Evolutionary conservation across 2,797 vertebrate species (phyloP), one percentile per base, ranked within the genome.

Genomic region (Lagodon rhomboides): DNA sequence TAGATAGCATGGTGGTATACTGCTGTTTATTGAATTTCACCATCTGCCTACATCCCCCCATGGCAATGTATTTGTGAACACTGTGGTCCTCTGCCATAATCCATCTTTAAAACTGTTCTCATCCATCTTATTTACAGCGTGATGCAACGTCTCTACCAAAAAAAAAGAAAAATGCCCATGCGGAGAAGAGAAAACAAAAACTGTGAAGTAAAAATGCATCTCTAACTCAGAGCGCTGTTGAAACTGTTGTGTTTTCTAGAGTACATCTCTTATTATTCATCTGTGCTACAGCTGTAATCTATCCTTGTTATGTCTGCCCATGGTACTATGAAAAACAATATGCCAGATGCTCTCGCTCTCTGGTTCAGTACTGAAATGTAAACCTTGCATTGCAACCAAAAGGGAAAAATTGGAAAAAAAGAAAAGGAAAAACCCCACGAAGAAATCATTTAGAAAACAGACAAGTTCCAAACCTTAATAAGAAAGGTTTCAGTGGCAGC

Each of bases 71-170:
- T 50, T 72, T 53, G 46, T 56, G 23, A 64, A 73, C 3, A 60
- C 3, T 58, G 64, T 54, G 38, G 30, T 27, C 34, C 22, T 34
- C 62, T 68, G 41, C 51, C 58, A 51, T 67, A 68, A 69, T 69
- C 67, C 30, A 71, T 83, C 72, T 68, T 64, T 75, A 65, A 68
- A 79, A 81, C 51, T 18, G 20, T 50, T 64, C 54, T 73, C 63
- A 62, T 79, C 73, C 64, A 66, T 73, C 66, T 63, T 74, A 50
- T 68, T 74, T 70, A 67, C 18, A 71, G 44, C 61, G 18, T 56
- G 46, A 73, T 60, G 67, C 51, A 74, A 43, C n/a, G 9, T 61
- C 68, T 72, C 64, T 46, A 12, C 60, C 7, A 20, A 23, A 25
- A 41, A 79, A n/a, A 54, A 62, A 47, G 51, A 41, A n/a, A 64